Base-by-base conservation (phyloP, 1,140 invertebrate genomes). In the Calephelis nemesis region DNA sequence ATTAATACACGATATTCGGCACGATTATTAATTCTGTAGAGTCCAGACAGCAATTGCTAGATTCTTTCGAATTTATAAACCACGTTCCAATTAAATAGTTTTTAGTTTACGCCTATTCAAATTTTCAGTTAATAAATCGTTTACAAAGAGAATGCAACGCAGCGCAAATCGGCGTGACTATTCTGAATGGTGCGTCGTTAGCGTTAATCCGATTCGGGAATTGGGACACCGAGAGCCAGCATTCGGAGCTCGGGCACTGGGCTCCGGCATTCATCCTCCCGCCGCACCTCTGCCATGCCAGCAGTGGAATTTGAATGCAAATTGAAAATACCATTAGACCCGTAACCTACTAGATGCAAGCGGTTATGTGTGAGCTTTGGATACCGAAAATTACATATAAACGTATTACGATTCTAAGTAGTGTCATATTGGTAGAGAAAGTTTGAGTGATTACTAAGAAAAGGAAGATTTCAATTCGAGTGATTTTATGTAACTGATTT, bases 311-410 rank as follows among this genome's bases (percentile, higher is more conserved):
- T 87, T 85, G 78, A 82, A 88, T 88, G 83, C 80, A 88, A 88
- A 88, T 88, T 83, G 83, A 83, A 88, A 88, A 85, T 81, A 77
- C 84, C 81, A 85, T 87, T 87, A 87, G 83, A 83, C 81, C 83
- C 79, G 76, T 82, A 85, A 88, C 85, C 83, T 87, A 77, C 74
- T 80, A 73, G 74, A 79, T 82, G 77, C 30, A 60, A 30, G 54
- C 5, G 30, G 39, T 13, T 54, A 11, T 54, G 13, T 52, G 50
- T 19, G 50, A 12, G 42, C 6, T 45, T 45, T 45, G 8, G 7
- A 45, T 5, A 45, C 42, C 7, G 42, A 30, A 30, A 30, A 30
- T 30, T 30, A 30, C 30, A 30, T 30, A 4, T 30, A 30, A 30
- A 30, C 30, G 2, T 30, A 30, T 30, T 30, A 30, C 30, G 4